Conservation (phyloP, 1,140 invertebrate species). For the Lepidurus couesii region DNA sequence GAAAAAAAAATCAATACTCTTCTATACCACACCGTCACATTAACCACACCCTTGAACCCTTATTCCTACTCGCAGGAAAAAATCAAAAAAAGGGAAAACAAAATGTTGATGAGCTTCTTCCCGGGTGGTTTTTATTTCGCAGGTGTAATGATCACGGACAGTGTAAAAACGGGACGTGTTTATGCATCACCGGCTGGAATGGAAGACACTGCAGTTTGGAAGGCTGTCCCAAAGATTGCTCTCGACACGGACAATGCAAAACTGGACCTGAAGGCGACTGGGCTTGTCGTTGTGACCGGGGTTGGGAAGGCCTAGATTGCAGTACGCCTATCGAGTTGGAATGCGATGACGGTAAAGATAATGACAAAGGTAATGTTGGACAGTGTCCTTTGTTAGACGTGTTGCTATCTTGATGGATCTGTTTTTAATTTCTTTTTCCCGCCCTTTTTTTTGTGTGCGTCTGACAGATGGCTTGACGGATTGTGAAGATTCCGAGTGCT, state of each 20-base stretch:
- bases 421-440: conserved; percentile 28
- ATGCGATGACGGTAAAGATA: conserved; percentile 90
- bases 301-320: conserved; percentile 87
- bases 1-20: not conserved
- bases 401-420: conserved; percentile 26
- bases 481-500: conserved; percentile 94
- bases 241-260: conserved; percentile 75
- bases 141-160: conserved; percentile 89
- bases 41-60: conserved; percentile 35
- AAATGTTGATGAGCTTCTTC: no score
- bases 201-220: conserved; percentile 91
- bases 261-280: conserved; percentile 52
- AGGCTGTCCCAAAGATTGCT: conserved; percentile 87
- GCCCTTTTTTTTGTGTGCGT: conserved; percentile 36
- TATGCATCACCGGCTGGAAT: conserved; percentile 95
- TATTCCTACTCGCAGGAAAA: not conserved
- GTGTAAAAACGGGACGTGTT: conserved; percentile 94
- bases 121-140: conserved; percentile 36
- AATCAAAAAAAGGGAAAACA: not conserved
- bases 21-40: not conserved
- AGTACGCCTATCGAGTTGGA: conserved; percentile 84
- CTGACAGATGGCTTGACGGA: conserved; percentile 88
- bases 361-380: conserved; percentile 75
- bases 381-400: conserved; percentile 36
- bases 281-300: conserved; percentile 80